These are phyloP conservation scores for Cyphomyrus plagiostoma DNA, from an alignment of 2,113 vertebrate species.

Conservation along the genomic window DNA sequence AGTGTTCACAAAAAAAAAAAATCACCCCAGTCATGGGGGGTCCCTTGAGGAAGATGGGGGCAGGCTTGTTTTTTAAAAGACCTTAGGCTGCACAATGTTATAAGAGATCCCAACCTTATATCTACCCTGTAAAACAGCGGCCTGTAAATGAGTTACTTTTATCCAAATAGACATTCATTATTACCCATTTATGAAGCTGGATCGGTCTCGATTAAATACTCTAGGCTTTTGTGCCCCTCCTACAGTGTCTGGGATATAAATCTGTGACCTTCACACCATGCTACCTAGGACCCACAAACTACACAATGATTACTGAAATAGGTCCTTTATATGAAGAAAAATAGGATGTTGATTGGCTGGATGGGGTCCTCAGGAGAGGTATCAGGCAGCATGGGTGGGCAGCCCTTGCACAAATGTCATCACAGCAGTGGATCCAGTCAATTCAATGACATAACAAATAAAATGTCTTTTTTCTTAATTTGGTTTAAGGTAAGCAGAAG, in stretches of 20 bases:
- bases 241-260: neutral
- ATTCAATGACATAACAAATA: neutral
- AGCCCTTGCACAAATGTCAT: neutral
- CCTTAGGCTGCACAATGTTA: neutral
- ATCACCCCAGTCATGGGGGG: neutral
- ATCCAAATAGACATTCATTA: neutral
- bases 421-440: neutral
- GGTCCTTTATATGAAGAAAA: neutral
- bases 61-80: neutral
- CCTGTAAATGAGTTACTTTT: neutral
- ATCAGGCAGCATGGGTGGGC: neutral
- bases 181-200: neutral
- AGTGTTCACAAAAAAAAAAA: neutral
- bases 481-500: neutral
- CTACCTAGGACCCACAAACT: neutral
- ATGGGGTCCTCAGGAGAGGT: neutral
- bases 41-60: neutral
- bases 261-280: neutral
- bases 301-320: neutral
- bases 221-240: neutral
- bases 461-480: neutral
- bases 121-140: neutral
- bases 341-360: neutral
- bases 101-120: neutral
- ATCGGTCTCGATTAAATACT: neutral